Conservation (phyloP, 2,113 vertebrate genomes). For the Callorhinus ursinus region DNA sequence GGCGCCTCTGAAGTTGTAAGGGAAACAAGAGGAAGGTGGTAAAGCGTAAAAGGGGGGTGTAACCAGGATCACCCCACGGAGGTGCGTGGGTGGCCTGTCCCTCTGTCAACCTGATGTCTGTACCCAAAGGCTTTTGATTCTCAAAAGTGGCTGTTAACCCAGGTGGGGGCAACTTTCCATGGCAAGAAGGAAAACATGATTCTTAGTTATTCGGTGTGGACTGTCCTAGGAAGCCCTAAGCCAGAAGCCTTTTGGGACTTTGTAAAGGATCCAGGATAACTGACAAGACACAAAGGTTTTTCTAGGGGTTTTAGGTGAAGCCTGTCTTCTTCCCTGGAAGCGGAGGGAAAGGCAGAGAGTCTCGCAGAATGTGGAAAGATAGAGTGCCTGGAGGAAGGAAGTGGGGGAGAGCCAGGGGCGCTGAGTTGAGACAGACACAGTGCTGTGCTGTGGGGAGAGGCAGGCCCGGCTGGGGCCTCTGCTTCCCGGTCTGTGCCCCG, state of each 20-base stretch:
- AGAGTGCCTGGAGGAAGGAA: fast-evolving
- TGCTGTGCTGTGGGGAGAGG: neutral
- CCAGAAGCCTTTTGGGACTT: neutral
- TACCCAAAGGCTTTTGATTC: neutral
- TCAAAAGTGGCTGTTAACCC: neutral
- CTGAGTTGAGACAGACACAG: fast-evolving
- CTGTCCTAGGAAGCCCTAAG: neutral
- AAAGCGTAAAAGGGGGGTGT: neutral
- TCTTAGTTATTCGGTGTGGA: neutral
- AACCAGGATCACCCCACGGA: fast-evolving
- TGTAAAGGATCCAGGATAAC: neutral
- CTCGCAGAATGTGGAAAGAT: neutral
- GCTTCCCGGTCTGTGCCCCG: neutral
- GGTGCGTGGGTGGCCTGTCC: fast-evolving
- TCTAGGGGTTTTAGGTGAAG: neutral
- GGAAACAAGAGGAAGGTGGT: neutral
- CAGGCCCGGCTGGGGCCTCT: neutral
- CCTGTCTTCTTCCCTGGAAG: neutral
- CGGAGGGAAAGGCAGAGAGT: neutral
- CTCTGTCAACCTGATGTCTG: neutral
- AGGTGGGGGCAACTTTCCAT: neutral
- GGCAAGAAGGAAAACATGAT: neutral
- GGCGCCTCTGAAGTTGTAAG: neutral
- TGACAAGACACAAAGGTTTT: neutral
- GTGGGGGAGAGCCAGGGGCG: neutral